Conservation (phyloP, 2,888 invertebrate species). For the Lasioglossum morio region DNA sequence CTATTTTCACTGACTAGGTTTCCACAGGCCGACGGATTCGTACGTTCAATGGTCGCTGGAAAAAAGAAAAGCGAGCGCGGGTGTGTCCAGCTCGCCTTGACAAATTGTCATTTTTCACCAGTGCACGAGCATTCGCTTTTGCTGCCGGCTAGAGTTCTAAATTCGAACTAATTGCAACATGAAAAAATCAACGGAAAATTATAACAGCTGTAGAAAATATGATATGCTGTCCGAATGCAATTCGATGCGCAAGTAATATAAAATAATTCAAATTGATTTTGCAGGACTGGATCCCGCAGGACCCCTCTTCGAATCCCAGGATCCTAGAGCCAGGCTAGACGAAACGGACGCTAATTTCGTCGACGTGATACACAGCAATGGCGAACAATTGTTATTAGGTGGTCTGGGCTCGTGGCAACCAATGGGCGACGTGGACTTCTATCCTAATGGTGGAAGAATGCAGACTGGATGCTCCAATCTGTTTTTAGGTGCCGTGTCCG, state of each 20-base stretch:
- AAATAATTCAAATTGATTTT: conserved; percentile 46
- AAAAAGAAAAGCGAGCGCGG: conserved; percentile 1
- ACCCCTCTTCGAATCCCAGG: conserved; percentile 96
- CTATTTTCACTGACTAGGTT: conserved; percentile 3
- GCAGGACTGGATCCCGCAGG: conserved; percentile 95
- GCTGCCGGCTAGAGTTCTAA: not conserved
- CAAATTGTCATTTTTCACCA: not conserved
- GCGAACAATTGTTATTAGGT: conserved; percentile 95
- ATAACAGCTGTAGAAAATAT: not conserved
- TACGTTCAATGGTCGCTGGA: not conserved
- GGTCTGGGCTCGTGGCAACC: conserved; percentile 96
- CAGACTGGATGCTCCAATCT: conserved; percentile 97
- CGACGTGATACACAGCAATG: conserved; percentile 97
- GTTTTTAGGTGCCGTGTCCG: conserved; percentile 95
- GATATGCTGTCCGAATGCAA: not conserved
- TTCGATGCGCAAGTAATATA: not conserved
- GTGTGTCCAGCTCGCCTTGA: not conserved
- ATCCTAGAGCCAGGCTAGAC: conserved; percentile 93
- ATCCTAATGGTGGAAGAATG: conserved; percentile 96
- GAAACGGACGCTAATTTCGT: conserved; percentile 94
- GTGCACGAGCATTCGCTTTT: not conserved
- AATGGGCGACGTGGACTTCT: conserved; percentile 96
- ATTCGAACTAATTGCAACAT: not conserved
- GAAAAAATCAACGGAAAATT: not conserved
- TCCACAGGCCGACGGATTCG: not conserved